These are phyloP conservation scores for Chondrilla cf. caribensis DNA, from an alignment of 37 sponge, comb jelly and placozoan genomes.

Conservation along the genomic window DNA sequence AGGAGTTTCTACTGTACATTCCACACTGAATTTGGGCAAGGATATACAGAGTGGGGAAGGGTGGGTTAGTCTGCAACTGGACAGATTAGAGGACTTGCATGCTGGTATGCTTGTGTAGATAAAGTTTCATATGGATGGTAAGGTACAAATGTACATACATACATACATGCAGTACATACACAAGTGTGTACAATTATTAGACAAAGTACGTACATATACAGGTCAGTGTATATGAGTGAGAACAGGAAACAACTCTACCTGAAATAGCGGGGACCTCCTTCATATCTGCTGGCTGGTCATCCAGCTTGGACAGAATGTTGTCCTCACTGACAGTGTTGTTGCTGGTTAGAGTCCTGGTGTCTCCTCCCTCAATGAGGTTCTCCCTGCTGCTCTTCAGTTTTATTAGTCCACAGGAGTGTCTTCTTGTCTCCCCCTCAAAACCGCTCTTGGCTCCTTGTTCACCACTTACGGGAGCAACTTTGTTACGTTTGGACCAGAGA, in stretches of 20 bases:
- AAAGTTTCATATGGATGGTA: not conserved
- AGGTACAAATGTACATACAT: not conserved
- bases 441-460: not conserved
- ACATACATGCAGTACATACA: too few relatives aligned
- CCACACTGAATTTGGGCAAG: too few relatives aligned
- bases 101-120: too few relatives aligned
- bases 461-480: not conserved
- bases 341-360: not conserved
- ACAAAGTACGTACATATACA: too few relatives aligned
- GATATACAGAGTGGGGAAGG: too few relatives aligned
- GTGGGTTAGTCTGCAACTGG: too few relatives aligned
- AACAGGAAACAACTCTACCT: not conserved
- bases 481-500: not conserved
- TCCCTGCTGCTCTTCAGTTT: slow-evolving; percentile 8
- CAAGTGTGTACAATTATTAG: too few relatives aligned
- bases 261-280: not conserved
- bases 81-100: too few relatives aligned
- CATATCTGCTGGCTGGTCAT: not conserved
- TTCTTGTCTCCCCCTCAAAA: not conserved
- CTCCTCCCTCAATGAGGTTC: not conserved
- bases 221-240: too few relatives aligned
- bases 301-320: not conserved
- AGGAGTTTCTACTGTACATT: too few relatives aligned
- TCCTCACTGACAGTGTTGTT: slow-evolving; percentile 2
- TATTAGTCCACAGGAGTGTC: not conserved